Conservation (phyloP, 2,888 invertebrate species). For the Hirtodrosophila histrioides region DNA sequence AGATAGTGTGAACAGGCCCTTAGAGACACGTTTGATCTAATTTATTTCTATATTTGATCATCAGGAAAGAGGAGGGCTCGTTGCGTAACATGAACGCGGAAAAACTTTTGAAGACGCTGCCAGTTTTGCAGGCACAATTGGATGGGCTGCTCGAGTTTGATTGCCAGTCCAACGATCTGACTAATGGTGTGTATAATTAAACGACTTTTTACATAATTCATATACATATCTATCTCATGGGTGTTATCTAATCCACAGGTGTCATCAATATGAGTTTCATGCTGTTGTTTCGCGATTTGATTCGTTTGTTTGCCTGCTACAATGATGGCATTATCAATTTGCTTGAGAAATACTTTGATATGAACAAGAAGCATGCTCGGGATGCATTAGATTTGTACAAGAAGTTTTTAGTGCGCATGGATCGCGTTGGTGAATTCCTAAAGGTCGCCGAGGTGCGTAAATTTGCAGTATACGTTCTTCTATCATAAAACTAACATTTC, state of each 20-base stretch:
- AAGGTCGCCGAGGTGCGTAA: conserved; percentile 89
- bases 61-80: conserved; percentile 98
- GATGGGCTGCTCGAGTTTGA: conserved; percentile 98
- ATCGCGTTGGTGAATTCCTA: conserved; percentile 98
- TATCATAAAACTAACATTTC: background rate
- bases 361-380: conserved; percentile 99
- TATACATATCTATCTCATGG: background rate
- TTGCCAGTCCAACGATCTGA: conserved; percentile 97
- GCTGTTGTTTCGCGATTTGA: conserved; percentile 99
- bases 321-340: conserved; percentile 99
- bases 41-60: conserved; percentile 3
- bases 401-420: conserved; percentile 99
- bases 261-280: conserved; percentile 99
- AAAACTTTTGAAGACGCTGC: conserved; percentile 97
- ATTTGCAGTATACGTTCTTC: too few relatives aligned
- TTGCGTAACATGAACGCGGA: conserved; percentile 98
- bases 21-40: background rate
- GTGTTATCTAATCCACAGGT: conserved; percentile 83
- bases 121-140: conserved; percentile 96
- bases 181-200: conserved; percentile 87
- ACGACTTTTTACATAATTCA: background rate
- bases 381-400: conserved; percentile 99
- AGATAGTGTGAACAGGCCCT: too few relatives aligned
- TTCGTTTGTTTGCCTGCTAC: conserved; percentile 99
- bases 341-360: conserved; percentile 99